Base-by-base conservation (phyloP, 1,140 invertebrate genomes). In the roundworm (Caenorhabditis elegans) region DNA sequence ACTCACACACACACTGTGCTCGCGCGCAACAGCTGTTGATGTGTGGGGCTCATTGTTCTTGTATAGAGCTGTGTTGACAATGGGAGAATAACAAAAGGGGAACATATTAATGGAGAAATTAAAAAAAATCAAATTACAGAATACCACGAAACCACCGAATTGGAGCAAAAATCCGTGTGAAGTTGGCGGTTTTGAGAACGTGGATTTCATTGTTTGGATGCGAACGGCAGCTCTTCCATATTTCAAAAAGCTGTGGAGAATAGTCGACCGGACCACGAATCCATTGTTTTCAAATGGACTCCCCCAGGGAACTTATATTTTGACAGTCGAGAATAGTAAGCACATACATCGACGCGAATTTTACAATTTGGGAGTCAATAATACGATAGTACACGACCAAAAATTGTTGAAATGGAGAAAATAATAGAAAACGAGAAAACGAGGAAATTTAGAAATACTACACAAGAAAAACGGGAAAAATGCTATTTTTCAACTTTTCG, bases 191-290 rank as follows among this genome's bases (percentile, higher is more conserved):
- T 95, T 97, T 88, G 92, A 94, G 89, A 98, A 98, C 90, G 96
- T 98, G 91, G 96, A 97, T 91, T 91, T 98, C 2, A 98, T 98
- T 87, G 96, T 98, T 3, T 98, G 96, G 96, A 98, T 98, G 96
- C 92, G 96, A 84, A 98, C 96, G 0, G 95, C 96, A 0, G 96
- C 96, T 0, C 91, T 98, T 82, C 96, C 96, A 0, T 96, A 93
- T 47, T 98, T 98, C 90, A 92, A 96, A 65, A 98, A 98, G 91
- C 90, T 98, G 15, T 97, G 98, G 89, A 92, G 96, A 1, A 92
- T 93, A 53, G 92, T 97, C 0, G 91, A 96, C 90, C 26, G 15
- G 46, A 70, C 4, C 3, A 10, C n/a, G 10, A 70, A 70, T 43
- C 10, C 60, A 24, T n/a, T 31, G 19, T 85, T 75, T 49, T 6